Conservation (phyloP, 2,113 vertebrate genomes). For the Cygnus atratus region DNA sequence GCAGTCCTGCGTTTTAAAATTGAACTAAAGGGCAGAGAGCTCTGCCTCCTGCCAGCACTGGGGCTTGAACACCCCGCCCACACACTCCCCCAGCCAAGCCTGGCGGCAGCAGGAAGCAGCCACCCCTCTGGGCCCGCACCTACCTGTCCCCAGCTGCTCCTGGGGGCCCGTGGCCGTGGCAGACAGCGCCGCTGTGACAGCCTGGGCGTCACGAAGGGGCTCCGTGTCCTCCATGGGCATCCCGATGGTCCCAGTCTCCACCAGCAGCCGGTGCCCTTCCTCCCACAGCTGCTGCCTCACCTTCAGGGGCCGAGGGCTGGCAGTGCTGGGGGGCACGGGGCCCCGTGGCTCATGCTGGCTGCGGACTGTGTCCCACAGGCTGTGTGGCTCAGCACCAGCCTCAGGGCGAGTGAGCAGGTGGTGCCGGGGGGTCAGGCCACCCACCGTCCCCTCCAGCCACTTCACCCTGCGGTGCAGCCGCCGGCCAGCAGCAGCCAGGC, state of each 20-base stretch:
- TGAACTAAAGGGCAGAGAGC: not conserved
- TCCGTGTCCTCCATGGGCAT: rapidly evolving
- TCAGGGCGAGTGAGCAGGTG: not conserved
- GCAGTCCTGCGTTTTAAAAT: not conserved
- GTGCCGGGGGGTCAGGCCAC: not conserved
- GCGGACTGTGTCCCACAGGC: constrained; percentile 6
- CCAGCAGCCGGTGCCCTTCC: not conserved
- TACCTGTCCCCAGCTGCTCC: constrained; percentile 49
- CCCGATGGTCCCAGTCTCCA: not conserved
- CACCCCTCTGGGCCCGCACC: not conserved
- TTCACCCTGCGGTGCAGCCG: constrained; percentile 70
- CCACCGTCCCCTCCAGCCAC: constrained; percentile 67
- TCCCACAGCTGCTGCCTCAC: not conserved
- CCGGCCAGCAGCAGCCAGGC: constrained; percentile 52
- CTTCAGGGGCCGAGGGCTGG: not conserved
- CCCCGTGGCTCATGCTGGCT: constrained; percentile 6
- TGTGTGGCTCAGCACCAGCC: not conserved
- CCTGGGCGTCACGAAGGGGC: rapidly evolving
- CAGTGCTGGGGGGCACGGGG: not conserved
- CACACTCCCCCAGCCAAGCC: rapidly evolving
- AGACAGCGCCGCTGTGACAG: not conserved
- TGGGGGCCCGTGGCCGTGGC: rapidly evolving
- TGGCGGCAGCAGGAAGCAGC: not conserved
- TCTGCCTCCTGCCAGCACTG: not conserved
- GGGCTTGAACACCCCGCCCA: not conserved